phyloP scores from a whole-genome alignment of 1,140 invertebrate species.

The Apis mellifera region DNA sequence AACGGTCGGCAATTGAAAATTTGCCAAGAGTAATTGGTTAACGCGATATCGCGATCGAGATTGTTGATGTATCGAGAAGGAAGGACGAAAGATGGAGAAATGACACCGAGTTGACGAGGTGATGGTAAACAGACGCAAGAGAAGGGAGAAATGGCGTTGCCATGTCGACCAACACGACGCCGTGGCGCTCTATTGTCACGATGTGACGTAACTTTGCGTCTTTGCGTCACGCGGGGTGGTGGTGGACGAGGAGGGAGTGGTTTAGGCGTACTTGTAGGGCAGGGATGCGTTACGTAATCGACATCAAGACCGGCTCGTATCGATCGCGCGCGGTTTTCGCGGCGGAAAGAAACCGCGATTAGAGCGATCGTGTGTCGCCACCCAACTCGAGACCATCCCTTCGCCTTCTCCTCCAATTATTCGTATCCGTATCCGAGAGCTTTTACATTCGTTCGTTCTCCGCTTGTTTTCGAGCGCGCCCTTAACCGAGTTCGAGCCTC shows the following conservation, averaged over 20 bases:
- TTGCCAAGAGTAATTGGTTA: too few species aligned
- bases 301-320: conserved; percentile 48
- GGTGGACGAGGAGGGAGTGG: conserved; percentile 27
- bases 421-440: too few species aligned
- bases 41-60: too few species aligned
- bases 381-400: too few species aligned
- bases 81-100: conserved; percentile 46
- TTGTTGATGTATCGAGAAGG: background rate
- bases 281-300: conserved; percentile 62
- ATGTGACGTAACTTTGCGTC: conserved; percentile 71
- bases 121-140: conserved; percentile 52
- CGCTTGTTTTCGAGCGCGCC: too few species aligned
- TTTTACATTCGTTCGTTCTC: too few species aligned
- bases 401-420: too few species aligned
- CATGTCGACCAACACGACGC: conserved; percentile 61
- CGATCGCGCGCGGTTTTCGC: conserved; percentile 48
- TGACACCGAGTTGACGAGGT: conserved; percentile 64
- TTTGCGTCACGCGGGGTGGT: conserved; percentile 67
- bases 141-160: conserved; percentile 60
- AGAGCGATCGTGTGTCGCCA: background rate
- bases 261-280: conserved; percentile 55
- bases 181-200: conserved; percentile 51
- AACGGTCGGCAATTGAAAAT: too few species aligned
- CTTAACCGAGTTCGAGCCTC: too few species aligned
- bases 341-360: background rate